These are phyloP conservation scores for Semotilus atromaculatus DNA, from an alignment of 2,797 vertebrate species.

Conservation along the genomic window DNA sequence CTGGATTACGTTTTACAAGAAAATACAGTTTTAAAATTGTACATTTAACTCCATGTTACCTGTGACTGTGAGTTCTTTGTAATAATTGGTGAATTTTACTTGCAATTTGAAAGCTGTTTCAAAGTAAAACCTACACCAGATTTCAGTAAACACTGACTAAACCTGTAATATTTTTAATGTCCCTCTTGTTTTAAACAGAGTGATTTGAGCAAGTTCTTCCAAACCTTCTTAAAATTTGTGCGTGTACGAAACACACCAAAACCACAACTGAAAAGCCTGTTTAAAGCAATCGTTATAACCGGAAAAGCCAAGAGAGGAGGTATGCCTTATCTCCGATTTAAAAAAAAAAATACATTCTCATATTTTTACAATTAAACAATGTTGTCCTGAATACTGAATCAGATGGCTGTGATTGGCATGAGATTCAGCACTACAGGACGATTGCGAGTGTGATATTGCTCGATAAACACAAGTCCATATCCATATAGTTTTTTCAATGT, in stretches of 20 bases:
- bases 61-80: background rate
- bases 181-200: conserved; percentile 14
- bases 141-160: background rate
- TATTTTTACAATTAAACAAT: background rate
- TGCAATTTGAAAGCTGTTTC: background rate
- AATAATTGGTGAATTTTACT: background rate
- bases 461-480: background rate
- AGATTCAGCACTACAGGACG: background rate
- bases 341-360: too few relatives aligned
- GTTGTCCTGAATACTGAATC: background rate
- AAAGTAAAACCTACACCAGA: background rate
- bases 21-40: too few relatives aligned
- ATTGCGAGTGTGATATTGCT: background rate
- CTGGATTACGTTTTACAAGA: background rate
- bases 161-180: background rate
- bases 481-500: background rate
- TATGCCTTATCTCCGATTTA: too few relatives aligned
- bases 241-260: conserved; percentile 26
- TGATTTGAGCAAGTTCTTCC: conserved; percentile 33
- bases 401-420: background rate
- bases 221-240: conserved; percentile 26
- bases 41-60: background rate
- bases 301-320: background rate
- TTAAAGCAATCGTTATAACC: background rate
- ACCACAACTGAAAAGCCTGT: conserved; percentile 36